Conservation (phyloP, 2,888 invertebrate species). For the Drepana falcataria region DNA sequence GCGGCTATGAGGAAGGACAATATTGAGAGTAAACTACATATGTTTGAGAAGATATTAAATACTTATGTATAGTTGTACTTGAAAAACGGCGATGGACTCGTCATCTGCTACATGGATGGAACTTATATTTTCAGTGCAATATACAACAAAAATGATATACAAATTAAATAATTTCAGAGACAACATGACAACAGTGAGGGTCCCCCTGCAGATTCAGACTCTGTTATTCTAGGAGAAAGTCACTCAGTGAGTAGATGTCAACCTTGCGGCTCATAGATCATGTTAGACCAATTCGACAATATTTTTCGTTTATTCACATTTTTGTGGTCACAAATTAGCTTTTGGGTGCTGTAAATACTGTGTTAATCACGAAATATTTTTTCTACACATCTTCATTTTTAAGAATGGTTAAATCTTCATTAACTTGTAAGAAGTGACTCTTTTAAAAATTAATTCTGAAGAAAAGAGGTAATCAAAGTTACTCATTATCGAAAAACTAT, state of each 20-base stretch:
- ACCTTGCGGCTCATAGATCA: conserved; percentile 73
- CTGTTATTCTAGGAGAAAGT: conserved; percentile 83
- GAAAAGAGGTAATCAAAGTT: no score
- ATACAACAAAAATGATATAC: no score
- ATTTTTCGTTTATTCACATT: neutral
- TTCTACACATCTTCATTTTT: conserved; percentile 7
- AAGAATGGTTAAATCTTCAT: neutral
- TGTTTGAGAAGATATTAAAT: no score
- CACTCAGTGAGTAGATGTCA: conserved; percentile 83
- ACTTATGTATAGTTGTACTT: no score
- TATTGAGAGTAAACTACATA: no score
- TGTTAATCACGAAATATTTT: neutral
- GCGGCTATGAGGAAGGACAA: no score
- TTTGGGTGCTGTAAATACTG: conserved; percentile 3
- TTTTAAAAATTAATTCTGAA: no score
- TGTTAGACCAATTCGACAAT: conserved; percentile 3
- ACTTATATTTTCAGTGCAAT: no score
- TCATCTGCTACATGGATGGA: no score
- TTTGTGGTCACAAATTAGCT: conserved; percentile 5
- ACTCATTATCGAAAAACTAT: no score
- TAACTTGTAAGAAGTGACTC: neutral
- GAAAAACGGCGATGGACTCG: no score
- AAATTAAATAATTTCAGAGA: conserved; percentile 74
- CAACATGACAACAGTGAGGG: conserved; percentile 85
- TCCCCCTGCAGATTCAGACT: conserved; percentile 80